Conservation (phyloP, 2,797 vertebrate genomes). For the Cichlasoma orientale region DNA sequence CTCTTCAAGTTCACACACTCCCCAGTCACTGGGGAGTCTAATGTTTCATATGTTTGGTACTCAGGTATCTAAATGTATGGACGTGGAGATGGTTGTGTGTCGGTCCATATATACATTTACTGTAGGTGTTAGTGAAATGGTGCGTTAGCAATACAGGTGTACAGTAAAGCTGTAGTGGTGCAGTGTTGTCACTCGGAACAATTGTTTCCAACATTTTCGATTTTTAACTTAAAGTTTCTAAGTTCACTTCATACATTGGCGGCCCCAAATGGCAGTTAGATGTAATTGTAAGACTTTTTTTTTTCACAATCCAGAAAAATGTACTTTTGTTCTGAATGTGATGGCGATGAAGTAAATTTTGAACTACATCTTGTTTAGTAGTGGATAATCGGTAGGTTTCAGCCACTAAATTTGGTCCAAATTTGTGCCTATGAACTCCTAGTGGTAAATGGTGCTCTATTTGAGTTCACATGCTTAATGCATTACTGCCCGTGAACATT, state of each 20-base stretch:
- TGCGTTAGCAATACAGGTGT: neutral
- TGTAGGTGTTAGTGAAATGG: neutral
- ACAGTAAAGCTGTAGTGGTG: neutral
- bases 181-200: neutral
- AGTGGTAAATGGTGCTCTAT: neutral
- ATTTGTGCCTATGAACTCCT: neutral
- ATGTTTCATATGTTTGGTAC: slow-evolving; percentile 40
- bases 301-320: neutral
- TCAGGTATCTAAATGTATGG: slow-evolving; percentile 22
- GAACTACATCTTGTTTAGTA: neutral
- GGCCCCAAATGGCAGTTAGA: too few species aligned
- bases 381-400: neutral
- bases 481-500: neutral
- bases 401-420: neutral
- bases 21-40: slow-evolving; percentile 29
- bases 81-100: neutral
- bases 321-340: neutral
- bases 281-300: too few species aligned
- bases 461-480: neutral
- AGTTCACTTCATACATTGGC: neutral
- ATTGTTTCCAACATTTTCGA: slow-evolving; percentile 2
- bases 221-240: neutral
- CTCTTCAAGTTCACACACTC: slow-evolving; percentile 55
- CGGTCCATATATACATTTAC: neutral
- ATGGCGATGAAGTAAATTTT: neutral